Evolutionary conservation across 2,113 vertebrate genomes (phyloP), one percentile per base, ranked within the genome.

Genomic region (Mus spicilegus): DNA sequence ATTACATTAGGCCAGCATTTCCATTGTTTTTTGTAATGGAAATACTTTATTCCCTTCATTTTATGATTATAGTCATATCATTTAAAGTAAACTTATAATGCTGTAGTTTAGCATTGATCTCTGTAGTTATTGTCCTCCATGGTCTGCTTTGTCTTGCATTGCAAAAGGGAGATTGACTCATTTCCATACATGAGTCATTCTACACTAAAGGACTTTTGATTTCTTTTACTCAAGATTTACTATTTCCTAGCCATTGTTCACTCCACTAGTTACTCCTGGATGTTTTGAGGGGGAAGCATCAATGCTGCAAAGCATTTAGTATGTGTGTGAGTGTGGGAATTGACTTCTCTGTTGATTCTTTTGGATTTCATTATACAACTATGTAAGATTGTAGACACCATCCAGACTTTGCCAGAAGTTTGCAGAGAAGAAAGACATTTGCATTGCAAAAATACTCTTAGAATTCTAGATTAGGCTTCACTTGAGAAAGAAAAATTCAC

Each of bases 1-100:
- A 89, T 93, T 94, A 5, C 16, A 87, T 94, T 93, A 51, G 88
- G 76, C 94, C 7, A 87, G n/a, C 73, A 73, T 85, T 61, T 89
- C 58, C 58, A 95, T 89, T 76, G 26, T 88, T 90, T 93, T 84
- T 39, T 92, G 3, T 95, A 39, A 67, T 73, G 33, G 88, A 85
- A 87, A 39, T 91, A 78, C 2, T 82, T 12, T 78, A 8, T 89
- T 92, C 7, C 2, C 17, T 69, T 82, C 39, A 56, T 73, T 91
- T 97, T 96, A 54, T 94, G 56, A 91, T 97, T 73, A 39, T 91
- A 96, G 14, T 81, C 42, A 42, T 86, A 54, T 56, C 36, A 82
- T 70, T 95, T 96, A 76, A 89, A 24, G 24, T 63, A 46, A 63
- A 63, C 4, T 9, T 84, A 63, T 10, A 84, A 77, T 7, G 20